phyloP scores from a whole-genome alignment of 2,888 invertebrate genomes.

The Adelognathus sp. region DNA sequence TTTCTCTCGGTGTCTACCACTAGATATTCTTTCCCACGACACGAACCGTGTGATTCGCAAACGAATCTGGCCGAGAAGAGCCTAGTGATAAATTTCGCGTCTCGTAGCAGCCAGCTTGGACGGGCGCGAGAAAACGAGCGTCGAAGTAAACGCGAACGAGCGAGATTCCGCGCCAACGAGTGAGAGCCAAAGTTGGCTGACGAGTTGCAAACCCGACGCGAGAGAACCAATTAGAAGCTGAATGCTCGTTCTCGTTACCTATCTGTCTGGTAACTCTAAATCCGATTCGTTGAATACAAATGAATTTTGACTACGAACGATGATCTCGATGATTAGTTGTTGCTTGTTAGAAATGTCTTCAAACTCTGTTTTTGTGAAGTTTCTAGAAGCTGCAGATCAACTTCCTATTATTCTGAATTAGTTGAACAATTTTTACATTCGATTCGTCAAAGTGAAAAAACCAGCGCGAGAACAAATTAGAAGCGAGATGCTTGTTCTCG shows the following conservation, averaged over 20 bases:
- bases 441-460: too few relatives aligned
- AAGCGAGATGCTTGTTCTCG: too few relatives aligned
- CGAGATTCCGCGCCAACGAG: background rate
- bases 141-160: background rate
- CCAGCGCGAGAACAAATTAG: too few relatives aligned
- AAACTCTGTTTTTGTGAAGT: too few relatives aligned
- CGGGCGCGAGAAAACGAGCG: background rate
- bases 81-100: slow-evolving; percentile 49
- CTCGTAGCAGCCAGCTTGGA: slow-evolving; percentile 1
- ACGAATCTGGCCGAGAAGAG: slow-evolving; percentile 33
- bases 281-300: slow-evolving; percentile 43
- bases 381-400: too few relatives aligned
- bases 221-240: slow-evolving; percentile 46
- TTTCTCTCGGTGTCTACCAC: too few relatives aligned
- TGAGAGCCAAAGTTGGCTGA: slow-evolving; percentile 41
- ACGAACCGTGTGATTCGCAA: slow-evolving; percentile 23
- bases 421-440: too few relatives aligned
- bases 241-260: background rate
- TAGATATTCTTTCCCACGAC: too few relatives aligned
- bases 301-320: slow-evolving; percentile 15
- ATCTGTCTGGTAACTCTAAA: background rate
- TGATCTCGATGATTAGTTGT: slow-evolving; percentile 1
- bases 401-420: too few relatives aligned
- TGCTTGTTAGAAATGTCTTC: background rate
- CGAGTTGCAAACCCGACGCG: slow-evolving; percentile 45